These are phyloP conservation scores for Hippopotamus amphibius DNA, from an alignment of 2,113 vertebrate species.

Conservation along the genomic window DNA sequence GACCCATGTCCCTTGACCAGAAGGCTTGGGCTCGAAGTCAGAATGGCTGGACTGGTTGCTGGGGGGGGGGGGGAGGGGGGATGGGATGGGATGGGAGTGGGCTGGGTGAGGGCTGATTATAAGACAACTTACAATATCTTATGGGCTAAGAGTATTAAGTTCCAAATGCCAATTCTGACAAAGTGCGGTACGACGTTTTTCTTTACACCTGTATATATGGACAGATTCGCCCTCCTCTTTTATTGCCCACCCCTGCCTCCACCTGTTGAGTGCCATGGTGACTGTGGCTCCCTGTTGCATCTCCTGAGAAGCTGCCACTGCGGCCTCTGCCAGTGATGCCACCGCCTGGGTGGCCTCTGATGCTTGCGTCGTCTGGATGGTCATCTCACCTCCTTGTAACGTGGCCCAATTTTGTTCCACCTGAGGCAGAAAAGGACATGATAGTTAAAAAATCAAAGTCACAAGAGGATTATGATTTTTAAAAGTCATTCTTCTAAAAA, in stretches of 20 bases:
- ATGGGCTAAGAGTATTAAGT: neutral
- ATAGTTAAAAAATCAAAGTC: neutral
- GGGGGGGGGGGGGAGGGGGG: too few relatives aligned
- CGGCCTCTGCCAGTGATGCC: conserved; percentile 96
- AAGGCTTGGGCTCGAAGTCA: neutral
- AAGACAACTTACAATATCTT: neutral
- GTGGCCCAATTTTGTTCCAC: conserved; percentile 97
- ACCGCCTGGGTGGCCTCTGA: conserved; percentile 98
- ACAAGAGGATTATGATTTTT: neutral
- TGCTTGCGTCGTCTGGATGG: conserved; percentile 98
- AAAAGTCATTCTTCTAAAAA: conserved; percentile 41
- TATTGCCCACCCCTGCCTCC: conserved; percentile 82
- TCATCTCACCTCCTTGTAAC: conserved; percentile 97
- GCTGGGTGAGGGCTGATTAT: neutral
- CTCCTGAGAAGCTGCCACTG: conserved; percentile 97
- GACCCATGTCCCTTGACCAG: neutral
- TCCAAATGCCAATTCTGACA: neutral
- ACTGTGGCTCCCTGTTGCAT: conserved; percentile 96
- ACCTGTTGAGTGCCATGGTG: conserved; percentile 99
- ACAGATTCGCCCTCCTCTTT: neutral
- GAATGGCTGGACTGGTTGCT: neutral
- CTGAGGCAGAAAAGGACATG: conserved; percentile 69
- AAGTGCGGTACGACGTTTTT: neutral
- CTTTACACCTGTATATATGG: neutral
- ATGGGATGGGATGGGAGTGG: neutral